Evolutionary conservation across 2,113 vertebrate genomes (phyloP).

Genomic region (Zosterops lateralis): DNA sequence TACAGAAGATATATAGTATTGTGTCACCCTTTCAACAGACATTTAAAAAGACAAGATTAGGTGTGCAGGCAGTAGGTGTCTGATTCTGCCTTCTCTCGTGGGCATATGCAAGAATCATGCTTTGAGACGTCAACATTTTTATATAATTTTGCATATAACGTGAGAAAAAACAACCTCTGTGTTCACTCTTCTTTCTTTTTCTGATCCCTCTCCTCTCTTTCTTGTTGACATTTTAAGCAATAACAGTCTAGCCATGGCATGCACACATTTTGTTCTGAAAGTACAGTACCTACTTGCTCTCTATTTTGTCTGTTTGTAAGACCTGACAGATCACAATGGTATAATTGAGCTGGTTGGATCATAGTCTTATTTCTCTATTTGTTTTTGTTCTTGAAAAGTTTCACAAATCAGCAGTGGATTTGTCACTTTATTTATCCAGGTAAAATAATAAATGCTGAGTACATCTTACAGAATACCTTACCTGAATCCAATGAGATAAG

Average conservation of each 20-base stretch:
- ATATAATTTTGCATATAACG: not conserved
- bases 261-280: not conserved
- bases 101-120: fast-evolving
- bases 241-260: not conserved
- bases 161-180: not conserved
- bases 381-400: not conserved
- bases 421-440: not conserved
- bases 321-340: not conserved
- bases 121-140: not conserved
- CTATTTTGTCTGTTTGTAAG: not conserved
- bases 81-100: not conserved
- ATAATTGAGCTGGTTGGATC: not conserved
- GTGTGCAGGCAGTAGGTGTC: not conserved
- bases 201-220: not conserved
- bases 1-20: not conserved
- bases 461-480: not conserved
- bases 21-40: not conserved
- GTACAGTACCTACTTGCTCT: not conserved
- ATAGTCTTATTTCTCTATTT: not conserved
- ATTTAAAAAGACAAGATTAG: not conserved
- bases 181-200: not conserved
- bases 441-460: not conserved
- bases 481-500: not conserved
- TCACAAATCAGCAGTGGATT: not conserved
- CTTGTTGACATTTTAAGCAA: not conserved